phyloP scores from a whole-genome alignment of 1,140 invertebrate species.

The Geopemphigus sp. region DNA sequence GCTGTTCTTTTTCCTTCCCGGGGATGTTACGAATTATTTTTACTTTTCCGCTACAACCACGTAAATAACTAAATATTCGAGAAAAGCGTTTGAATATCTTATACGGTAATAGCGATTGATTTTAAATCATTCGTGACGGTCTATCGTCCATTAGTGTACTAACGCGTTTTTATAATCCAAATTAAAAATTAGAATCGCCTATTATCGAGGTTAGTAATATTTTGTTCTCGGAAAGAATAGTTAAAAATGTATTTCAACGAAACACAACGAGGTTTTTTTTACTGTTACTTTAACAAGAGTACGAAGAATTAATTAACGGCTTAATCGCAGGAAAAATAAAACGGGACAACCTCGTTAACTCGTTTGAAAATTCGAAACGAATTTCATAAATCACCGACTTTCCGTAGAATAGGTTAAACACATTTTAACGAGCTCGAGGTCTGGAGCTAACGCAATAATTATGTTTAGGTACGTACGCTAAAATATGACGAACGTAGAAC shows the following conservation, averaged over 20 bases:
- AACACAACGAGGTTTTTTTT: not conserved
- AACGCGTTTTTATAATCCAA: no score
- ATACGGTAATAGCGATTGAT: no score
- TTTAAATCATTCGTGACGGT: no score
- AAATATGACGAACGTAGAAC: not conserved
- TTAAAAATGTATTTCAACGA: not conserved
- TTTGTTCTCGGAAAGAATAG: not conserved
- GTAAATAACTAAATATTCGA: no score
- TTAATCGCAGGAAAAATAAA: not conserved
- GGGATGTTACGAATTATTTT: no score
- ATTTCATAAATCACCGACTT: not conserved
- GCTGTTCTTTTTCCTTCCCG: no score
- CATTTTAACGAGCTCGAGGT: slow-evolving; percentile 1
- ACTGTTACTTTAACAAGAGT: not conserved
- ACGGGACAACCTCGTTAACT: not conserved
- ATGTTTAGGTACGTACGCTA: not conserved
- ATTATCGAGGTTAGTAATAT: no score
- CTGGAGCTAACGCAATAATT: not conserved
- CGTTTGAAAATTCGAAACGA: not conserved
- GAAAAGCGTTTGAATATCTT: no score
- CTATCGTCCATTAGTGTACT: no score
- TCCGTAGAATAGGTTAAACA: not conserved
- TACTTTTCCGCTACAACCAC: no score
- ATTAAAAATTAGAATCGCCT: no score
- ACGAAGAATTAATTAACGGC: not conserved